A percentile compares a stretch with the other conserved stretches of the same genome.
phyloP scores from a whole-genome alignment of 1,140 invertebrate genomes.

The Neodiprion virginianus region DNA sequence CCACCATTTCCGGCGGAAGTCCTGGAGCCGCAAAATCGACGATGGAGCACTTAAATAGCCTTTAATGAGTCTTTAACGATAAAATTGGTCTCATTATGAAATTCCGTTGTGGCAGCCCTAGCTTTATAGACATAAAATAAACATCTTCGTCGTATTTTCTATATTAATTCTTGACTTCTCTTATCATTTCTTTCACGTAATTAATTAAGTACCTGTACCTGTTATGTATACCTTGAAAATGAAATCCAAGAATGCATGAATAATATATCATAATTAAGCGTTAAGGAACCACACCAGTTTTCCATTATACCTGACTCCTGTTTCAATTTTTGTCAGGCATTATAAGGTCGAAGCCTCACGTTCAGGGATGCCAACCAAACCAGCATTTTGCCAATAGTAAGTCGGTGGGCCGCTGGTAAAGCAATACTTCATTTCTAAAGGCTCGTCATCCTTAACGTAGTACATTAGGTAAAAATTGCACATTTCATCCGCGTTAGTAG shows the following conservation, averaged over 20 bases:
- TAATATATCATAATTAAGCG: background rate
- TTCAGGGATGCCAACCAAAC: constrained; percentile 82
- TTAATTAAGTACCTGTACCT: background rate
- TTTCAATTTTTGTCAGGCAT: background rate
- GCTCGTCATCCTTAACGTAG: constrained; percentile 85
- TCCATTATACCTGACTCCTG: background rate
- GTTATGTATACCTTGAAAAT: background rate
- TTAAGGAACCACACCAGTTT: background rate
- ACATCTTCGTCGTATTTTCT: too few relatives aligned
- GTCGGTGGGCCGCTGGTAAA: constrained; percentile 82
- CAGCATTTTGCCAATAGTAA: constrained; percentile 78
- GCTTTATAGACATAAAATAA: too few relatives aligned
- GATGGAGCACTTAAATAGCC: too few relatives aligned
- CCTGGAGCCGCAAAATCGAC: too few relatives aligned
- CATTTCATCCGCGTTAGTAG: constrained; percentile 96
- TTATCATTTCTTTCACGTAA: background rate
- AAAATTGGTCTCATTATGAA: too few relatives aligned
- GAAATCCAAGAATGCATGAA: background rate
- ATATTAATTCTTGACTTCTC: background rate
- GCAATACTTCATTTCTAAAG: constrained; percentile 84
- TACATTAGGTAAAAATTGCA: constrained; percentile 99
- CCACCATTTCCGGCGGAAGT: too few relatives aligned
- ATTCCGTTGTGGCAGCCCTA: too few relatives aligned
- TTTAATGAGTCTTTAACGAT: too few relatives aligned
- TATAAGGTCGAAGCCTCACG: constrained; percentile 66